Evolutionary conservation across 2,797 vertebrate genomes (phyloP), one percentile per base, ranked within the genome.

Genomic region (Pantherophis vulpinus): DNA sequence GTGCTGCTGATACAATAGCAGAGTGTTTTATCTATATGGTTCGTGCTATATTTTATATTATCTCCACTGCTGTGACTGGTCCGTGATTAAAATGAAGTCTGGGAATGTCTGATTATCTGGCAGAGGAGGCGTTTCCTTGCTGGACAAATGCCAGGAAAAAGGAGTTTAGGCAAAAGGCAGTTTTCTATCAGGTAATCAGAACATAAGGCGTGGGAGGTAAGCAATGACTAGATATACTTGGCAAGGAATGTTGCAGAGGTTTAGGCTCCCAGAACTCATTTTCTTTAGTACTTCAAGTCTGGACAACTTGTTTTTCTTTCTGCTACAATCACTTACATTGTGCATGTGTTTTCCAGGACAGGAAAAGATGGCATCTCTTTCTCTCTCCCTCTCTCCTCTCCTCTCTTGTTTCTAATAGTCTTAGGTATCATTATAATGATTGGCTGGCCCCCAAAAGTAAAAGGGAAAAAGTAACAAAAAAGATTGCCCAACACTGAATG

Each of bases 91-190:
- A 94, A 79, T 51, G 23, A 95, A 93, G 83, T 0, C 16, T 92
- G 60, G 2, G 58, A 93, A 90, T 27, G 90, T 92, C 89, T 83
- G n/a, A 29, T 94, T 83, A 86, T 92, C 58, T 90, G 32, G 5
- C 95, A 94, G 86, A 42, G 25, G 86, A 93, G 11, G 3, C 55
- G 5, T 95, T 95, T 96, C 79, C 61, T 63, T 51, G 55, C 0
- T 94, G 92, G 23, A 94, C 10, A 87, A 51, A 79, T 95, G 51
- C 88, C 83, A 95, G 37, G 89, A 89, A 91, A 89, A 86, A 87
- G 87, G 12, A 8, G 0, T 86, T 5, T 55, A 63, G 58, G 66
- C 66, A 74, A 74, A 74, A 74, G 54, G 32, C 58, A 94, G 6
- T 29, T 58, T 89, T 92, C 87, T 58, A 11, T 92, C 42, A 93